phyloP scores from a whole-genome alignment of 2,888 invertebrate species.

The Drosophila parthenogenetica region DNA sequence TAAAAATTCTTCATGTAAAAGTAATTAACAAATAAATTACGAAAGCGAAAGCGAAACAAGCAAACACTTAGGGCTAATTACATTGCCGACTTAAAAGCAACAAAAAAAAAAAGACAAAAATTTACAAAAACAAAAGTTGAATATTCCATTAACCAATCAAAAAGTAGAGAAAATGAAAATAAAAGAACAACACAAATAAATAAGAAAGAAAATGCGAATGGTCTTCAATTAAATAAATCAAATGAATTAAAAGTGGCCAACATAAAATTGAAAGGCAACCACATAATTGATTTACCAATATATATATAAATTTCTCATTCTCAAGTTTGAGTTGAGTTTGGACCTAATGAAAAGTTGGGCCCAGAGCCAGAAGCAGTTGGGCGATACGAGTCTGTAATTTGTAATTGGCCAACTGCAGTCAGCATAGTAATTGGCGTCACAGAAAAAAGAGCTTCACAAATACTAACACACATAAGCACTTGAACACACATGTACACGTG shows the following conservation, averaged over 20 bases:
- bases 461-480: slow-evolving; percentile 19
- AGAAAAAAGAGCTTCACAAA: slow-evolving; percentile 18
- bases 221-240: slow-evolving; percentile 52
- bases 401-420: slow-evolving; percentile 65
- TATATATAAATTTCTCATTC: slow-evolving; percentile 39
- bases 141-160: slow-evolving; percentile 23
- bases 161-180: neutral
- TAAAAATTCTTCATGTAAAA: slow-evolving; percentile 60
- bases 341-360: slow-evolving; percentile 41
- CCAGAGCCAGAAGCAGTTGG: slow-evolving; percentile 10
- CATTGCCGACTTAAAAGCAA: slow-evolving; percentile 52
- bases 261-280: slow-evolving; percentile 51
- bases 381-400: slow-evolving; percentile 65
- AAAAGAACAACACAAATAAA: slow-evolving; percentile 19
- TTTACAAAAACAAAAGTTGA: slow-evolving; percentile 28
- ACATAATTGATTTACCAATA: slow-evolving; percentile 74
- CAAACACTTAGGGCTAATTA: slow-evolving; percentile 75
- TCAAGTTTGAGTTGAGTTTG: slow-evolving; percentile 16
- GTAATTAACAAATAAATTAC: slow-evolving; percentile 78
- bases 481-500: slow-evolving; percentile 6
- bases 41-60: slow-evolving; percentile 20
- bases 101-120: slow-evolving; percentile 29
- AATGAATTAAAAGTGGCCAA: slow-evolving; percentile 47
- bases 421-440: slow-evolving; percentile 70
- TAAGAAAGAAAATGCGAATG: slow-evolving; percentile 14